phyloP scores from a whole-genome alignment of 2,888 invertebrate genomes.

The Ctenicera cuprea region DNA sequence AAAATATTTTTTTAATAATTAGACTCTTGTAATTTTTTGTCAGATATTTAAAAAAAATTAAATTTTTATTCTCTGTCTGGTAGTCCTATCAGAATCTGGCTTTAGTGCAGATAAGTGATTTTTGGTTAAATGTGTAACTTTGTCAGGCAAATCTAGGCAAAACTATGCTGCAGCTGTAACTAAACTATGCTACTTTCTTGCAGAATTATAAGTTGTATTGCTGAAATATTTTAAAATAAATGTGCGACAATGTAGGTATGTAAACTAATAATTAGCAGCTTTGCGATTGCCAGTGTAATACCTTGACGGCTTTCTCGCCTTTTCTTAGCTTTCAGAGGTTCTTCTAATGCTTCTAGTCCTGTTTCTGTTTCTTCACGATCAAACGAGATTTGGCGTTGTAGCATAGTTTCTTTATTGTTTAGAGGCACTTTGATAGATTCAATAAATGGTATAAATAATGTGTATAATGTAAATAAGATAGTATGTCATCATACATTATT shows the following conservation, averaged over 20 bases:
- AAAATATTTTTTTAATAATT: too few relatives aligned
- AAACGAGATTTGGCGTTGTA: constrained; percentile 79
- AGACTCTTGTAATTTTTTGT: too few relatives aligned
- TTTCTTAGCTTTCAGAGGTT: constrained; percentile 79
- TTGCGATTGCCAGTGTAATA: constrained; percentile 61
- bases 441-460: constrained; percentile 45
- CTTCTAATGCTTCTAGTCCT: constrained; percentile 79
- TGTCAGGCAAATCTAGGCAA: constrained; percentile 41
- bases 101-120: constrained; percentile 10
- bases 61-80: background rate
- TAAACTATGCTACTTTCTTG: constrained; percentile 50
- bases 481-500: constrained; percentile 15
- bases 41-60: too few relatives aligned
- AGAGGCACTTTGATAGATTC: constrained; percentile 75
- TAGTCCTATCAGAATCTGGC: background rate
- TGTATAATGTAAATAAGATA: constrained; percentile 38
- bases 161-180: constrained; percentile 42
- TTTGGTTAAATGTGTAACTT: constrained; percentile 6
- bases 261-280: constrained; percentile 49
- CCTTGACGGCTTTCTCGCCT: constrained; percentile 81
- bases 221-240: constrained; percentile 42
- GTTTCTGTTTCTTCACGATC: constrained; percentile 78
- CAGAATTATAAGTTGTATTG: constrained; percentile 40
- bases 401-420: constrained; percentile 80
- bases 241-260: constrained; percentile 40